A percentile compares a stretch with the other conserved stretches of the same genome.
phyloP scores from a whole-genome alignment of 2,797 vertebrate genomes.

The Kryptopterus vitreolus region DNA sequence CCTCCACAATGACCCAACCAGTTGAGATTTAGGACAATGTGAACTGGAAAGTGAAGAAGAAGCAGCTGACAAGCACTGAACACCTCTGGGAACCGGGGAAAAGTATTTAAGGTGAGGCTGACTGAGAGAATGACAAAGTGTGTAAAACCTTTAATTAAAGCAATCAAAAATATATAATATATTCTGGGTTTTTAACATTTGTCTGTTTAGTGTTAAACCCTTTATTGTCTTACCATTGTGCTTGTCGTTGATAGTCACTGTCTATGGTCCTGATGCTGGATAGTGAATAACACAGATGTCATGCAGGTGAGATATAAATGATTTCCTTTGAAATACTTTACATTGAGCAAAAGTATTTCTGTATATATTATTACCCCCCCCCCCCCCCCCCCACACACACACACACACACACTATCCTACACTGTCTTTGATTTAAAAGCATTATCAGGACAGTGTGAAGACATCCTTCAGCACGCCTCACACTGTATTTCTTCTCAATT shows the following conservation, averaged over 20 bases:
- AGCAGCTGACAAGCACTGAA: no score
- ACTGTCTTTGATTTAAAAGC: conserved; percentile 63
- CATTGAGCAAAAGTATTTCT: not conserved
- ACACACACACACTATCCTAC: conserved; percentile 50
- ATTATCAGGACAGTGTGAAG: conserved; percentile 64
- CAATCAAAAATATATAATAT: no score
- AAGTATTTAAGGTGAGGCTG: no score
- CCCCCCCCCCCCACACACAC: conserved; percentile 44
- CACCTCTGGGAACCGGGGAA: no score
- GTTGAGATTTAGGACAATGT: no score
- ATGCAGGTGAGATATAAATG: not conserved
- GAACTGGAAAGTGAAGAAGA: no score
- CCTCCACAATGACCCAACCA: no score
- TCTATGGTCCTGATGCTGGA: conserved; percentile 60
- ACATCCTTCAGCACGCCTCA: conserved; percentile 62
- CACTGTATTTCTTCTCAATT: conserved; percentile 60
- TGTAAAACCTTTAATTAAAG: no score
- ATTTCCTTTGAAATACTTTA: not conserved
- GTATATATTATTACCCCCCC: conserved; percentile 28
- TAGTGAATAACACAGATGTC: no score
- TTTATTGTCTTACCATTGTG: not conserved
- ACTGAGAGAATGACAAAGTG: no score
- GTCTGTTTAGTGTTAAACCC: no score
- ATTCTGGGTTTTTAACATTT: no score
- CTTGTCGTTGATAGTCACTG: conserved; percentile 26